Base-by-base conservation (phyloP, 1,140 invertebrate species). In the Cecropterus lyciades region DNA sequence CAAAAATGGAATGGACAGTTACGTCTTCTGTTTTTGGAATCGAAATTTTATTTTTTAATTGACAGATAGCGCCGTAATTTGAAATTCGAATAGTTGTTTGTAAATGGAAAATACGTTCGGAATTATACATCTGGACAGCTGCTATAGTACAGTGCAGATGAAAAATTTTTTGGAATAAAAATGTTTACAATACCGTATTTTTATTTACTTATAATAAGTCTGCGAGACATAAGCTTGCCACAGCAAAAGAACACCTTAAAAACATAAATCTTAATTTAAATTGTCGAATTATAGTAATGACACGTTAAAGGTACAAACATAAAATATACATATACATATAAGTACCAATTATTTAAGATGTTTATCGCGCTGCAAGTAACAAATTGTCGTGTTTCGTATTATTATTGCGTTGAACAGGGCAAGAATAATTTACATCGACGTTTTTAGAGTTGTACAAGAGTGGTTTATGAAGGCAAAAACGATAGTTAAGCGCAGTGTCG, bases 381-480 rank as follows among this genome's bases (percentile, higher is more conserved):
- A 13, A 20, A 30, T 37, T 53, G 15, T 17, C 16, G 10, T 20
- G 40, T 13, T 24, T 56, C 16, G 27, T 30, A 33, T 53, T 53
- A 37, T 37, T 14, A 42, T 55, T 42, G 14, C 33, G 15, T 17
- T 9, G 45, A 37, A 59, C 56, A 30, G 27, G 14, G 24, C 55
- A 24, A 52, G 57, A 40, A 67, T 68, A 63, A 70, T 66, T 70
- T 73, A 74, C 27, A 62, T 56, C 51, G 65, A 74, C 60, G 51
- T 59, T 69, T 69, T 71, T 75, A 71, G 27, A 30, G 48, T 67
- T 45, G 52, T 49, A 65, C 51, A 45, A 20, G 13, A 16, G 30
- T 48, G 13, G 65, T 74, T 75, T 71, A 69, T 69, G 45, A 65
- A 48, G 9, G 33, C 45, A 72, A 75, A 75, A 75, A 72, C 55